Evolutionary conservation across 2,888 invertebrate genomes (phyloP).

Genomic region (Ophion obscuratus): DNA sequence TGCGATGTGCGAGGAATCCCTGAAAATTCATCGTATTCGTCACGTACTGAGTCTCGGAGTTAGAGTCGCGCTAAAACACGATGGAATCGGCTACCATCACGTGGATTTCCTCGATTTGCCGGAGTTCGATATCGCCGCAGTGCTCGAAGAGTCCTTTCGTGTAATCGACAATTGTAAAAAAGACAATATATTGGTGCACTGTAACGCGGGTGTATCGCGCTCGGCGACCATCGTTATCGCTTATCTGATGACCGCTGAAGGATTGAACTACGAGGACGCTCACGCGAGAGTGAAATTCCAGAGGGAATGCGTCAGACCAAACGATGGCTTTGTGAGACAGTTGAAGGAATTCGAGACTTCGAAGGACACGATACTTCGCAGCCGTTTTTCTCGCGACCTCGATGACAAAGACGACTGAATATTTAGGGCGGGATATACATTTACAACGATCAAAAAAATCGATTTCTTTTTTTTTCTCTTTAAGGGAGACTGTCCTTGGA

Average conservation of each 20-base stretch:
- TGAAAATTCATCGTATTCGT: slow-evolving; percentile 87
- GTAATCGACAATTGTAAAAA: slow-evolving; percentile 87
- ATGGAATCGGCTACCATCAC: slow-evolving; percentile 85
- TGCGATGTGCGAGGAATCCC: slow-evolving; percentile 86
- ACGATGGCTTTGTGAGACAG: slow-evolving; percentile 91
- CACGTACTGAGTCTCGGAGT: slow-evolving; percentile 92
- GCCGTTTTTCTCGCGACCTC: neutral
- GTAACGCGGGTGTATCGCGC: slow-evolving; percentile 96
- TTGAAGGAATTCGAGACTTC: slow-evolving; percentile 83
- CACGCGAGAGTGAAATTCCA: slow-evolving; percentile 88
- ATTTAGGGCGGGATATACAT: no score
- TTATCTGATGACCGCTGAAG: slow-evolving; percentile 89
- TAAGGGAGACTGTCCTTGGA: no score
- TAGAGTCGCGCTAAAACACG: slow-evolving; percentile 83
- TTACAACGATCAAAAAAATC: no score
- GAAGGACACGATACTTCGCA: neutral
- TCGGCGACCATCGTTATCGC: slow-evolving; percentile 92
- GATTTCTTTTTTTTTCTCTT: no score
- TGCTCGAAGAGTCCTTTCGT: slow-evolving; percentile 86
- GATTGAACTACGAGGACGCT: slow-evolving; percentile 88
- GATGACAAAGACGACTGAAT: neutral
- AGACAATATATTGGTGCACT: slow-evolving; percentile 91
- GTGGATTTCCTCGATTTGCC: slow-evolving; percentile 91
- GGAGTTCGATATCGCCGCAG: slow-evolving; percentile 86
- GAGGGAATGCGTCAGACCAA: slow-evolving; percentile 91